A percentile compares a stretch with the other conserved stretches of the same genome.
Conservation (phyloP, 2,113 vertebrate species). For the Arenaria interpres region DNA sequence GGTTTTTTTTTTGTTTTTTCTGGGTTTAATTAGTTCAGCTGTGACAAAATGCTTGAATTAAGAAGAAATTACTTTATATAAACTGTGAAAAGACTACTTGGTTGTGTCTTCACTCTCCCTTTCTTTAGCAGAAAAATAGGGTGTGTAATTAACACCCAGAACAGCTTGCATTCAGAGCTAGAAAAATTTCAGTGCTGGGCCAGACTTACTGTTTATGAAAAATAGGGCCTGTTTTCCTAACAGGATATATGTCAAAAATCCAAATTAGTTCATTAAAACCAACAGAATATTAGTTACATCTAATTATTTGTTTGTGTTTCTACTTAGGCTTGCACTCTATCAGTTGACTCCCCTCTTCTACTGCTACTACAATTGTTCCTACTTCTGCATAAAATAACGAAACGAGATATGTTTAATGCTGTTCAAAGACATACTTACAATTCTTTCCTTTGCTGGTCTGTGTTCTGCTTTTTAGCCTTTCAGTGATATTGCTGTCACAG, state of each 20-base stretch:
- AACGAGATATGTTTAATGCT: not conserved
- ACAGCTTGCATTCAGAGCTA: not conserved
- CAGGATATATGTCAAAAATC: not conserved
- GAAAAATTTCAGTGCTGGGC: not conserved
- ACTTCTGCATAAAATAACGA: not conserved
- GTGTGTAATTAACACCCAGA: not conserved
- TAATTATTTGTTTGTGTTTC: not conserved
- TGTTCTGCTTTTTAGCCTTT: not conserved
- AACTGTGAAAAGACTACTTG: not conserved
- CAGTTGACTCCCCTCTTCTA: not conserved
- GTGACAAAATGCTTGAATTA: slow-evolving; percentile 20
- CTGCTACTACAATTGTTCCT: not conserved
- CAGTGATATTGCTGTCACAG: not conserved
- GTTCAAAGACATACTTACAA: not conserved
- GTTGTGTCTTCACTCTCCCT: not conserved
- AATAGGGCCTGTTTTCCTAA: not conserved
- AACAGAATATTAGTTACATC: not conserved
- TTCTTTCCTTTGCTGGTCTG: not conserved
- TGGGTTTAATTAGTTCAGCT: not conserved
- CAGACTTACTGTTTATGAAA: not conserved
- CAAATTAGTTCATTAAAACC: not conserved
- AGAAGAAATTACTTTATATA: slow-evolving; percentile 25
- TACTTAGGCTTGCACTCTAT: not conserved
- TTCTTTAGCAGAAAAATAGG: not conserved
- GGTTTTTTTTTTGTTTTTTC: not conserved